These are phyloP conservation scores for Eupithecia tripunctaria DNA, from an alignment of 2,888 invertebrate species.

Conservation along the genomic window DNA sequence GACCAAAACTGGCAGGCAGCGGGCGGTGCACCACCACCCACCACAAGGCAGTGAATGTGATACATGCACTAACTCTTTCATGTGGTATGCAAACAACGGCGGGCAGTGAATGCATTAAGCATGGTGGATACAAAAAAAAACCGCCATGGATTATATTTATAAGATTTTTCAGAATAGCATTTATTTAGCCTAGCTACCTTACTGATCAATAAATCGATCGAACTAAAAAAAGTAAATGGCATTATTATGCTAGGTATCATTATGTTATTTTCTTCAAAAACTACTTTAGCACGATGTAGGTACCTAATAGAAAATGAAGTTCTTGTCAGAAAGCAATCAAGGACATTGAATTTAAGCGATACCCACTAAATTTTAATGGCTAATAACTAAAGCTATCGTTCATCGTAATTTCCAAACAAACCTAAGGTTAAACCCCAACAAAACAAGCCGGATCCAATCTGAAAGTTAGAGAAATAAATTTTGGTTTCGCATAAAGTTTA, in stretches of 20 bases:
- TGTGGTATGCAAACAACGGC: too few species aligned
- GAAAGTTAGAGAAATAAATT: slow-evolving; percentile 58
- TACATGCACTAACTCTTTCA: too few species aligned
- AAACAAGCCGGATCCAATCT: slow-evolving; percentile 54
- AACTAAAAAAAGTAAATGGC: not conserved
- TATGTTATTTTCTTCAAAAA: too few species aligned
- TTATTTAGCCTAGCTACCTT: not conserved
- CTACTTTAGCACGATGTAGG: too few species aligned
- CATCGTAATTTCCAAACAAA: slow-evolving; percentile 28
- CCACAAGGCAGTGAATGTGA: too few species aligned
- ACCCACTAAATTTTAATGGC: not conserved
- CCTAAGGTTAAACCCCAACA: slow-evolving; percentile 46
- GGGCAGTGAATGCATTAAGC: not conserved
- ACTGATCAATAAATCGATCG: not conserved
- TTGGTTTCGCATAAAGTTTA: slow-evolving; percentile 61
- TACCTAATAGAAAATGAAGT: too few species aligned
- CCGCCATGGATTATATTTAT: not conserved
- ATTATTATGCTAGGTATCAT: too few species aligned
- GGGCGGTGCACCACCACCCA: too few species aligned
- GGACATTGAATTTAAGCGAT: not conserved
- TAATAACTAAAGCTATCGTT: slow-evolving; percentile 9
- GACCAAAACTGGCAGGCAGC: too few species aligned
- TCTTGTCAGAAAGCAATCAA: not conserved
- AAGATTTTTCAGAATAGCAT: not conserved
- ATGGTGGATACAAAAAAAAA: not conserved